Evolutionary conservation across 2,888 invertebrate genomes (phyloP), one percentile per base, ranked within the genome.

Genomic region (Taphrorychus bicolor): DNA sequence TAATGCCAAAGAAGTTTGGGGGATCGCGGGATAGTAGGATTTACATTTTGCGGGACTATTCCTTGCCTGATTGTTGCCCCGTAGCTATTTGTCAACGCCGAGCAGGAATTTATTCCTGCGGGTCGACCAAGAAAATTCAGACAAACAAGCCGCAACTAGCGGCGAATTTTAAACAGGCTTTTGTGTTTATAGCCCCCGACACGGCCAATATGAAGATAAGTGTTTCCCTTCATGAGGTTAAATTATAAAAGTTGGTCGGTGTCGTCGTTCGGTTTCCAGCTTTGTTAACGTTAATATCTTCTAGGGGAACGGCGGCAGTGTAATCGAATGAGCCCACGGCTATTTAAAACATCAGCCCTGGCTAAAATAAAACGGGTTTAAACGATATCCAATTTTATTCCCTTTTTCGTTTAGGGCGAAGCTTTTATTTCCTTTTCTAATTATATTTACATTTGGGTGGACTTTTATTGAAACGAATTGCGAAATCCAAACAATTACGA

Each of bases 401-500:
- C 56, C 5, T 54, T 54, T 54, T 56, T 49, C 52, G 59, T 57
- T 60, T 23, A 21, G 57, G 52, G 40, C 9, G 17, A 21, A 23
- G 17, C 19, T 52, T 69, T 64, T 69, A 65, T 65, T 69, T 65
- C 61, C 57, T 53, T 61, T 65, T 61, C 69, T 69, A 65, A 69
- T 69, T 69, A 69, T 69, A 65, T 69, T 69, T 69, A 69, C 65
- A 69, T 65, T 69, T 65, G 65, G 60, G 65, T 51, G 60, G 65
- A 69, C 65, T 69, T 69, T 65, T 69, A 69, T 65, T 64, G 69
- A 60, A 69, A 69, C 56, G 64, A 69, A 69, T 65, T 42, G 65
- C 65, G 65, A 57, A 69, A 64, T 59, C 54, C 61, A 57, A 65
- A 69, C 65, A 69, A 65, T 69, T 69, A 65, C 59, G 61, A 52